Conservation (phyloP, 2,797 vertebrate genomes). For the Dendrocincla fuliginosa region DNA sequence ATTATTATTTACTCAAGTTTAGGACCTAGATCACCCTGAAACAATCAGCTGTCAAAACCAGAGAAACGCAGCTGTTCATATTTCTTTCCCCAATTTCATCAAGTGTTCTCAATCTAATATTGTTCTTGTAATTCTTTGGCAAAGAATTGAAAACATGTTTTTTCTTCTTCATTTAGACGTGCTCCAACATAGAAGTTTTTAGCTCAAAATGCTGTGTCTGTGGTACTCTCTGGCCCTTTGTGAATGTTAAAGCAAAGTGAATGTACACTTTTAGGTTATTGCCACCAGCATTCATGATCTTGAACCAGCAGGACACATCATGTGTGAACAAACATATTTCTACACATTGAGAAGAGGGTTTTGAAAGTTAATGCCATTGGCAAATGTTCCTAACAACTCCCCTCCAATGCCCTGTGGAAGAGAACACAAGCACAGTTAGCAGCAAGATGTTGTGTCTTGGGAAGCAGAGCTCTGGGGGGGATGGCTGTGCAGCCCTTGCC, state of each 20-base stretch:
- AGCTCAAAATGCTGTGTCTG: background rate
- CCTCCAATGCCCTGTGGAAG: background rate
- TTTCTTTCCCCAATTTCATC: background rate
- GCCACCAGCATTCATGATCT: background rate
- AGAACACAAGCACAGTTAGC: rapidly evolving
- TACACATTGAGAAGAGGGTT: background rate
- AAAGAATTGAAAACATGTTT: background rate
- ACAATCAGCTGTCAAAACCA: background rate
- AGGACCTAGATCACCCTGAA: background rate
- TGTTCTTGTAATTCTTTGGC: background rate
- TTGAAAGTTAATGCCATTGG: background rate
- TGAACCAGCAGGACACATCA: background rate
- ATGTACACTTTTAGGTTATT: background rate
- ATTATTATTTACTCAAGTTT: background rate
- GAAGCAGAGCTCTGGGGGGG: background rate
- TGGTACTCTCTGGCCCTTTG: background rate
- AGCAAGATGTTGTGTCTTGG: rapidly evolving
- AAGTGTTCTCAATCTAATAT: background rate
- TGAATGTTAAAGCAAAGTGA: background rate
- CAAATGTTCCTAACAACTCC: background rate
- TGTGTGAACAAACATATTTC: background rate
- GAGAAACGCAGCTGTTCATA: background rate
- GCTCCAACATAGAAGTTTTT: background rate
- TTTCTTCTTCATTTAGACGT: background rate
- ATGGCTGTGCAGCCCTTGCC: background rate